Evolutionary conservation across 2,113 vertebrate species (phyloP).

Genomic region (Apteryx owenii): DNA sequence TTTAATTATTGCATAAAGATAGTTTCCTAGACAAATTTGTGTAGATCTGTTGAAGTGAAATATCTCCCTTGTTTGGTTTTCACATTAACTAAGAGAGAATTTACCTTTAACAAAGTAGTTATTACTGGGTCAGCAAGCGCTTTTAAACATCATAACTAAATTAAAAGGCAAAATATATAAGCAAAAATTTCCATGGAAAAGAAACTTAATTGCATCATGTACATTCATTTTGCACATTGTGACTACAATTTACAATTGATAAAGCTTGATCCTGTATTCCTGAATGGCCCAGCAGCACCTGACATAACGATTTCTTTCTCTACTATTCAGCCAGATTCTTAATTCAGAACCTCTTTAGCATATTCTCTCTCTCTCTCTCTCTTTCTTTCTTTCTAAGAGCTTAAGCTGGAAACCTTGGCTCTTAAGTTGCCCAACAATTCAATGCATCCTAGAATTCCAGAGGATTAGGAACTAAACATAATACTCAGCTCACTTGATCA

Average conservation of each 20-base stretch:
- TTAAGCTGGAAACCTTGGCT: not conserved
- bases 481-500: not conserved
- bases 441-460: not conserved
- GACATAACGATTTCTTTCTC: not conserved
- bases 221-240: not conserved
- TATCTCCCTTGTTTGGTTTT: conserved; percentile 15
- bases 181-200: not conserved
- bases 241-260: conserved; percentile 3
- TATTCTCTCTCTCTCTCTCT: not conserved
- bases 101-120: conserved; percentile 59
- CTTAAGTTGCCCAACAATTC: not conserved
- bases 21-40: conserved; percentile 33
- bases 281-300: not conserved
- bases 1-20: not conserved
- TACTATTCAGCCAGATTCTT: not conserved
- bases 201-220: not conserved
- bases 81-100: conserved; percentile 32
- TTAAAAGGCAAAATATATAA: conserved; percentile 6
- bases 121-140: conserved; percentile 35
- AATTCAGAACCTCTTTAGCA: not conserved
- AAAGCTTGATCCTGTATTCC: not conserved
- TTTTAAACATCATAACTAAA: conserved; percentile 15
- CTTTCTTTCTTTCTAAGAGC: not conserved
- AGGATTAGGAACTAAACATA: not conserved
- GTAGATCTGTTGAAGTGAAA: conserved; percentile 27